A percentile compares a stretch with the other conserved stretches of the same genome.
phyloP scores from a whole-genome alignment of 1,140 invertebrate genomes.

The Cryptotermes secundus region DNA sequence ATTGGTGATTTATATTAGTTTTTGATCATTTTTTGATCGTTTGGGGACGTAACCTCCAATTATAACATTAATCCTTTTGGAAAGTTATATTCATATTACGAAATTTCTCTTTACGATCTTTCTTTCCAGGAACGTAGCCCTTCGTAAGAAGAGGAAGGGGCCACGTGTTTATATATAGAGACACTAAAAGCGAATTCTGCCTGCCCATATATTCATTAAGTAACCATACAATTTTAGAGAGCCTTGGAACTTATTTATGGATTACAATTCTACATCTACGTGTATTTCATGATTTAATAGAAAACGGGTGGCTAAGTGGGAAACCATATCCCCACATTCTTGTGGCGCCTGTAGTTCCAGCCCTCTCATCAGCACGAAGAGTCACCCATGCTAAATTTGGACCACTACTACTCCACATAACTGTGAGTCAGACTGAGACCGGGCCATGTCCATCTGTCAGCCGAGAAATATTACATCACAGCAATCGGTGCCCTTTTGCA shows the following conservation, averaged over 20 bases:
- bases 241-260: background rate
- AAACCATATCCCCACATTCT: background rate
- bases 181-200: no score
- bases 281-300: background rate
- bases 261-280: background rate
- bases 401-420: background rate
- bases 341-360: background rate
- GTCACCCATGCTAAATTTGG: constrained; percentile 6
- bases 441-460: background rate
- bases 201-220: no score
- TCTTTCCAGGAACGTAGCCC: no score
- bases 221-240: background rate
- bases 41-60: no score
- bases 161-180: no score
- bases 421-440: background rate
- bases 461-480: background rate
- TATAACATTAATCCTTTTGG: no score
- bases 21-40: no score
- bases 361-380: background rate
- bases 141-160: no score
- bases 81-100: no score
- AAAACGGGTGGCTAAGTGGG: background rate
- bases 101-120: no score
- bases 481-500: no score
- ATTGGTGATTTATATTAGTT: no score